A percentile compares a stretch with the other conserved stretches of the same genome.
Evolutionary conservation across 2,888 invertebrate species (phyloP).

Genomic region (Caenorhabditis sp.): DNA sequence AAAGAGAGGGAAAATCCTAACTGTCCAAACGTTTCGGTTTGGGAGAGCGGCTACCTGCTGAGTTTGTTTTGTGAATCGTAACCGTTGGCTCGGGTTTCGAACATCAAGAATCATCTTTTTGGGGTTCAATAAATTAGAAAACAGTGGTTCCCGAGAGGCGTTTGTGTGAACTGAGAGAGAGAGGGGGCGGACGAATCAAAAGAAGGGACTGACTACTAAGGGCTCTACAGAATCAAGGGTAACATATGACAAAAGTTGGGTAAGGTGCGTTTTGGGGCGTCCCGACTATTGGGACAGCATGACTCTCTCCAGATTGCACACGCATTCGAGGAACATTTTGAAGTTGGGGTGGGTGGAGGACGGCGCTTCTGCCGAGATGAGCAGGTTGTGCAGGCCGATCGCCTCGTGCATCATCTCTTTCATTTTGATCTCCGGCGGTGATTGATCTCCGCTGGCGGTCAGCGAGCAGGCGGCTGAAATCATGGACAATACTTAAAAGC

Average conservation of each 20-base stretch:
- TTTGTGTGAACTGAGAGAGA: neutral
- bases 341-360: constrained; percentile 34
- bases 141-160: too few species aligned
- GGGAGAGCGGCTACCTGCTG: constrained; percentile 23
- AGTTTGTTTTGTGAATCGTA: constrained; percentile 11
- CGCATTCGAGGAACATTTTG: constrained; percentile 33
- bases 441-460: constrained; percentile 36
- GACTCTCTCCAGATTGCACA: constrained; percentile 23
- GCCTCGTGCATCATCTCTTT: constrained; percentile 14
- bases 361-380: constrained; percentile 26
- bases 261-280: constrained; percentile 19
- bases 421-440: constrained; percentile 33
- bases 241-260: constrained; percentile 45
- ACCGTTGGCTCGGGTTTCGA: constrained; percentile 4
- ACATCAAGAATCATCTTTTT: constrained; percentile 7
- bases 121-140: constrained; percentile 8
- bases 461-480: constrained; percentile 12
- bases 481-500: too few species aligned
- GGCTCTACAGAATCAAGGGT: constrained; percentile 31
- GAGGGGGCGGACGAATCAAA: neutral
- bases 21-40: constrained; percentile 17
- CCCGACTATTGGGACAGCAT: constrained; percentile 11
- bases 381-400: constrained; percentile 24
- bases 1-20: constrained; percentile 29
- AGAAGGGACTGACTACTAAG: constrained; percentile 17